Percentiles rank a stretch among this genome's conserved stretches.
phyloP scores from a whole-genome alignment of 2,113 vertebrate species.

The Trichomycterus rosablanca region DNA sequence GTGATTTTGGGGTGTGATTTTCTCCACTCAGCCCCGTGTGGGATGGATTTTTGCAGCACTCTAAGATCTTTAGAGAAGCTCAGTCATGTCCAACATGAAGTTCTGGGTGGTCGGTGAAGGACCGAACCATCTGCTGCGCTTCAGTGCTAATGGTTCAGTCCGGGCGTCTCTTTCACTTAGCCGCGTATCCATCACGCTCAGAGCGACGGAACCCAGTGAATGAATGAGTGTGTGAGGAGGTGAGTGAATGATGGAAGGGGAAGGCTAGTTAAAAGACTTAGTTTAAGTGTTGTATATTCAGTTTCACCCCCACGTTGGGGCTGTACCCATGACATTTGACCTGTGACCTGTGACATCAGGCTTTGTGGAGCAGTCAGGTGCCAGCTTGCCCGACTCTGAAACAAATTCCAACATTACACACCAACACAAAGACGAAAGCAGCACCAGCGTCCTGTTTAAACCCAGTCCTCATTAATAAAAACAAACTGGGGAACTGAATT shows the following conservation, averaged over 20 bases:
- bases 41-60: no score
- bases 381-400: constrained; percentile 32
- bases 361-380: constrained; percentile 47
- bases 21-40: no score
- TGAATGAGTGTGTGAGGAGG: no score
- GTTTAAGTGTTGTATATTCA: constrained; percentile 42
- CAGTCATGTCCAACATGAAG: no score
- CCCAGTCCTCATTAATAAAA: no score
- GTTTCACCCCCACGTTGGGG: constrained; percentile 17
- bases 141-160: constrained; percentile 11
- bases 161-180: constrained; percentile 21
- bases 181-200: constrained; percentile 19
- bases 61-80: no score
- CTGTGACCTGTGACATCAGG: constrained; percentile 42
- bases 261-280: no score
- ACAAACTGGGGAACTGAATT: no score
- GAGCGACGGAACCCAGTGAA: no score
- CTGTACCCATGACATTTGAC: constrained; percentile 37
- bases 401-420: constrained; percentile 33
- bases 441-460: no score
- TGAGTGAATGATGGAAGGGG: no score
- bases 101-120: constrained; percentile 26
- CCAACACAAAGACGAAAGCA: constrained; percentile 4
- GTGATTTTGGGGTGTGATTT: no score
- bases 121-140: constrained; percentile 22